Percentiles rank a stretch among this genome's conserved stretches.
Evolutionary conservation across 2,888 invertebrate species (phyloP).

Genomic region (Eurois occulta): DNA sequence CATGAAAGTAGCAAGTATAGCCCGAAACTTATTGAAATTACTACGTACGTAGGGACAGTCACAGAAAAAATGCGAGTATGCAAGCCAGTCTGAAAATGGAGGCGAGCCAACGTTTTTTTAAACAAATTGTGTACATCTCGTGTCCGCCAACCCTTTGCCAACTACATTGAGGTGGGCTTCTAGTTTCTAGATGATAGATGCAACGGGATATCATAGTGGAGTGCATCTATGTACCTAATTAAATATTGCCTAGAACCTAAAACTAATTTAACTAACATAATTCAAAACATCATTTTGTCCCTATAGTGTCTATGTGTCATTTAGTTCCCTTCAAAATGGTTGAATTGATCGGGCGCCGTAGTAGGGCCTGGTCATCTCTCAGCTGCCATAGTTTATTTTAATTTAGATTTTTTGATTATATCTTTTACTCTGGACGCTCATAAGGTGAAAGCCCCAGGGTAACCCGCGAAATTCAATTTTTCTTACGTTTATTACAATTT

Average conservation of each 20-base stretch:
- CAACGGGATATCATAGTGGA: not conserved
- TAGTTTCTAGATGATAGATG: not conserved
- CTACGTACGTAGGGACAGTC: not conserved
- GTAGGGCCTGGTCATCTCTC: too few species aligned
- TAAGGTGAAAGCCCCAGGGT: too few species aligned
- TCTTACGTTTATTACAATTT: too few species aligned
- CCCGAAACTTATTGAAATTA: not conserved
- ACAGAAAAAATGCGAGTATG: not conserved
- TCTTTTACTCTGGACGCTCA: too few species aligned
- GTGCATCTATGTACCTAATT: too few species aligned
- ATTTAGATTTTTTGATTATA: too few species aligned
- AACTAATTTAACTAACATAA: not conserved
- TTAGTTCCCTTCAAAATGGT: too few species aligned
- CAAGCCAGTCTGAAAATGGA: not conserved
- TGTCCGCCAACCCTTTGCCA: too few species aligned
- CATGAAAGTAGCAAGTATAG: constrained; percentile 34
- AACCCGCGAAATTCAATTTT: too few species aligned
- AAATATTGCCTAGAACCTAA: not conserved
- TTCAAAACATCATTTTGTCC: not conserved
- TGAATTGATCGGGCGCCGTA: too few species aligned
- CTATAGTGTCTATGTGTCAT: too few species aligned
- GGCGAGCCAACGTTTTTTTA: not conserved
- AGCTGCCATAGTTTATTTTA: too few species aligned
- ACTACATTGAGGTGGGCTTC: not conserved
- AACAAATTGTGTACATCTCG: not conserved